Evolutionary conservation across 37 sponge, comb jelly and placozoan species (phyloP), one percentile per base, ranked within the genome.

Genomic region (Trichoplax adhaerens): DNA sequence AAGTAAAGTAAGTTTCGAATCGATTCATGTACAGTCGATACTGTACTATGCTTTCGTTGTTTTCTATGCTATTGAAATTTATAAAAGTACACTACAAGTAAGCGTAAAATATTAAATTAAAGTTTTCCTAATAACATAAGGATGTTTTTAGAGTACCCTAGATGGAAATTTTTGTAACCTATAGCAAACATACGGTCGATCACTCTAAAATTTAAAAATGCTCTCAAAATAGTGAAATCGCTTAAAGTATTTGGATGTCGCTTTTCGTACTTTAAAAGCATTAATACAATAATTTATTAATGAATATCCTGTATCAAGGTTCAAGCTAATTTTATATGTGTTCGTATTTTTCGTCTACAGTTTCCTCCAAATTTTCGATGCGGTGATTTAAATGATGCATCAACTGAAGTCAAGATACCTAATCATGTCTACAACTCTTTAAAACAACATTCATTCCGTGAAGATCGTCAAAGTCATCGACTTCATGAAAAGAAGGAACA

Each of bases 401-500:
- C 62, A 52, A 65, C 79, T 54, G 90, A 82, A 77, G 84, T 81
- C 69, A 71, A 78, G 1, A 76, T 91, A 5, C 64, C 86, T 57
- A 91, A 91, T 68, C 55, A 68, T 49, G 88, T 91, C 54, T 91
- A 72, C 80, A 91, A 86, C 78, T 68, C 79, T 0, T 73, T 91
- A 67, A 81, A 77, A 57, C 75, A 53, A 60, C 90, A 88, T 73
- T 90, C 93, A 1, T 64, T 68, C 46, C 82, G 72, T 57, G 93
- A 91, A 55, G 80, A 91, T 69, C 81, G 76, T 60, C 78, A 65
- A 4, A 54, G 62, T 53, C 79, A 84, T 58, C 52, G 80, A 53
- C 74, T 84, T 3, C 85, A 87, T 57, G 93, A 91, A 72, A 88
- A 88, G 81, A 84, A 91, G 72, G 93, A 88, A 56, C 85, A 82